phyloP scores from a whole-genome alignment of 2,797 vertebrate genomes.

The Centroberyx gerrardi region DNA sequence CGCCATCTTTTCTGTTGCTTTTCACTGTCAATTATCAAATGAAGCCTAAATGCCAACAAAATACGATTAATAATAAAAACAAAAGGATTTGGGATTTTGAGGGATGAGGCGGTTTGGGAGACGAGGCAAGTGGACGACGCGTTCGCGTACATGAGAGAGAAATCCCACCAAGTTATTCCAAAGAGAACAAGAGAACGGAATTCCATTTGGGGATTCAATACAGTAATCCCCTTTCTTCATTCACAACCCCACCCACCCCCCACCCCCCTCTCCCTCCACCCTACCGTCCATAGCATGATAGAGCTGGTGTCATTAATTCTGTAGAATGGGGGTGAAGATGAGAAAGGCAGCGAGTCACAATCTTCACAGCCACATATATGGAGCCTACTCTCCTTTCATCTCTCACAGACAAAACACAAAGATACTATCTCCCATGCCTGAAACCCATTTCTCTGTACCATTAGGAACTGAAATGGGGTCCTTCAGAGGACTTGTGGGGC shows the following conservation, averaged over 20 bases:
- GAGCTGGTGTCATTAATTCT: conserved; percentile 78
- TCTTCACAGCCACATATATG: conserved; percentile 69
- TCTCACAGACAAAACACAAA: conserved; percentile 72
- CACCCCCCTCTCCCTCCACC: conserved; percentile 11
- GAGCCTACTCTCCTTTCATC: conserved; percentile 62
- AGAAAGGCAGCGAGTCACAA: conserved; percentile 69
- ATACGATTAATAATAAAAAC: conserved; percentile 17
- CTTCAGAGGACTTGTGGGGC: conserved; percentile 51
- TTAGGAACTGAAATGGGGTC: conserved; percentile 75
- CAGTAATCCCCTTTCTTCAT: conserved; percentile 51
- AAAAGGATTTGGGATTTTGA: conserved; percentile 12
- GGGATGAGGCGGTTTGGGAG: neutral
- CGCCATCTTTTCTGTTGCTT: neutral
- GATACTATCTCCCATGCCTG: conserved; percentile 78
- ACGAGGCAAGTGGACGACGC: conserved; percentile 1
- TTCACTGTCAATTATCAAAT: conserved; percentile 3
- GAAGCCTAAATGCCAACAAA: conserved; percentile 13
- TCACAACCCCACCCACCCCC: conserved; percentile 25
- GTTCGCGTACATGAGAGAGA: conserved; percentile 16
- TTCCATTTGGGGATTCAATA: conserved; percentile 61
- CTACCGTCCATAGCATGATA: conserved; percentile 61
- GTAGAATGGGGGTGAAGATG: conserved; percentile 74
- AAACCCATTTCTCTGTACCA: conserved; percentile 81
- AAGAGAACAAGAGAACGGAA: conserved; percentile 47
- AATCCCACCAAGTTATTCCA: conserved; percentile 37